Conservation (phyloP, 2,888 invertebrate genomes). For the Hipparchia sbordonii region DNA sequence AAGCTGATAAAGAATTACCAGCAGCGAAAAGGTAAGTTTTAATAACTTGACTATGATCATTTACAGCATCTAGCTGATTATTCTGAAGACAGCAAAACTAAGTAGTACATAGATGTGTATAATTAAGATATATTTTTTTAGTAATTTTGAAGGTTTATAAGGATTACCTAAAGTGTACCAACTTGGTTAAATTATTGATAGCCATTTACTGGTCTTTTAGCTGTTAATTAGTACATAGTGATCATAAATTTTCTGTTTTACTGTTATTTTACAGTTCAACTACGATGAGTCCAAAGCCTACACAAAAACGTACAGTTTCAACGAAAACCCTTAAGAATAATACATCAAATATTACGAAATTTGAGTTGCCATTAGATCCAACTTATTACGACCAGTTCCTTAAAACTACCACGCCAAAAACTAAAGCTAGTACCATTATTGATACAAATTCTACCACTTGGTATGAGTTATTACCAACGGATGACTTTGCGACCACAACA, state of each 20-base stretch:
- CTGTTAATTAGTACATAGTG: not conserved
- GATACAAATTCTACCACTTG: conserved; percentile 64
- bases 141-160: too few species aligned
- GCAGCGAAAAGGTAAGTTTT: conserved; percentile 63
- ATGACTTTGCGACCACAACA: conserved; percentile 51
- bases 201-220: not conserved
- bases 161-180: too few species aligned
- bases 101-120: too few species aligned
- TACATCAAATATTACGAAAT: conserved; percentile 49
- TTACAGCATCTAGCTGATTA: too few species aligned
- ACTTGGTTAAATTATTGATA: too few species aligned
- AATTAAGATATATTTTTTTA: too few species aligned
- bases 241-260: not conserved
- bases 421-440: conserved; percentile 49
- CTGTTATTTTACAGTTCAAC: conserved; percentile 51
- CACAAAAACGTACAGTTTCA: conserved; percentile 41
- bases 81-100: too few species aligned
- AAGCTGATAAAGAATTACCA: conserved; percentile 69
- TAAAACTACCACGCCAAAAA: conserved; percentile 61
- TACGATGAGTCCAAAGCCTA: conserved; percentile 45
- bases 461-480: conserved; percentile 68
- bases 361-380: conserved; percentile 61
- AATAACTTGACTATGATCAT: not conserved
- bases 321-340: conserved; percentile 46
- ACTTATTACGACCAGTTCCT: conserved; percentile 77